Evolutionary conservation across 2,113 vertebrate genomes (phyloP), one percentile per base, ranked within the genome.

Genomic region (Theristicus caerulescens): DNA sequence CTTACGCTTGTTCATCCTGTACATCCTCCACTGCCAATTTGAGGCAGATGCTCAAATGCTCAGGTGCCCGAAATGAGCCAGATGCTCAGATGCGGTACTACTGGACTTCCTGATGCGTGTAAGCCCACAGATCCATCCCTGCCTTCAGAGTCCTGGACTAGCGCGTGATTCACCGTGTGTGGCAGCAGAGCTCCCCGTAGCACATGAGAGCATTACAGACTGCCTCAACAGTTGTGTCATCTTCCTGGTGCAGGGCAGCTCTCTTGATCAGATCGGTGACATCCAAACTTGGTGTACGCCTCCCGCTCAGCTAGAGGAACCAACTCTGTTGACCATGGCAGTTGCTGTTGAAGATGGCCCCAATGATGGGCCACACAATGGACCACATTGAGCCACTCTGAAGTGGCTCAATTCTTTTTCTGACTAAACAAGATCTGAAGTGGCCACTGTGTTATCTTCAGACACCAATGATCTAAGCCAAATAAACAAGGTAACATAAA

Each of bases 61-160:
- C 92, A 88, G 82, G 46, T 95, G 90, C 78, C 84, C 64, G 5
- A 90, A 91, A 95, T 19, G 69, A 97, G 95, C 82, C 91, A 97
- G 95, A 95, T 95, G 94, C 89, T 96, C 93, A 93, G 86, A 91
- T 88, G 67, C 20, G 0, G 82, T 96, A 57, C 77, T 78, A 88
- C 78, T 87, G 89, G 84, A 91, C 89, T 96, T 96, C 94, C 94
- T 96, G 82, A 95, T 90, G 89, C 61, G 46, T 96, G 89, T 95
- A 93, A 96, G n/a, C 91, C 96, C 96, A 95, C 73, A 94, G 94
- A 96, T 96, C 93, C 81, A 97, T 93, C 88, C 95, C 72, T 94
- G 87, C 93, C 86, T 96, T 95, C 67, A 24, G 62, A 95, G 74
- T 70, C 82, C 94, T 94, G 91, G 91, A 73, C 66, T 44, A 82